Conservation (phyloP, 2,888 invertebrate species). For the Trypoxylon attenuatum region DNA sequence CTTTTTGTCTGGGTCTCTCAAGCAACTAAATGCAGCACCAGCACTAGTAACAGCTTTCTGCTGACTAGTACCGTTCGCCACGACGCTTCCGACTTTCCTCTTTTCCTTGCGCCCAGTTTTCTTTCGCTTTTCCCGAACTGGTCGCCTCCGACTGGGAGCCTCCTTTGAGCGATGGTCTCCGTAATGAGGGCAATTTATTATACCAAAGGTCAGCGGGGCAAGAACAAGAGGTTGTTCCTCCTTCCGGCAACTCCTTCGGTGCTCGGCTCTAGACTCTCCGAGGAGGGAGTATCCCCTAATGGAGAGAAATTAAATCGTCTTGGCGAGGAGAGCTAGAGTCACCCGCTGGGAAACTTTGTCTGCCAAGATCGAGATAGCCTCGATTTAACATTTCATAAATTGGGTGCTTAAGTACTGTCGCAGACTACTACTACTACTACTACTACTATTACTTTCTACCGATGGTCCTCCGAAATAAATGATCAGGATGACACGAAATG, state of each 20-base stretch:
- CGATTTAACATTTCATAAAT: slow-evolving; percentile 25
- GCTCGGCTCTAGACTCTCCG: background rate
- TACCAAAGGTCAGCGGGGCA: slow-evolving; percentile 41
- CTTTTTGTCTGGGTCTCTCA: slow-evolving; percentile 14
- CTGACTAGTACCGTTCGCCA: slow-evolving; percentile 20
- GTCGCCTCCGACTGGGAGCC: no score
- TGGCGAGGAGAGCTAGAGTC: slow-evolving; percentile 2
- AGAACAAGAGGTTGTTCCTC: slow-evolving; percentile 22
- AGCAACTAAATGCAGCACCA: slow-evolving; percentile 25
- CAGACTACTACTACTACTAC: no score
- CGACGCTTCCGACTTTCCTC: slow-evolving; percentile 23
- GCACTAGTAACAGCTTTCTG: slow-evolving; percentile 30
- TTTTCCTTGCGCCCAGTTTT: slow-evolving; percentile 3
- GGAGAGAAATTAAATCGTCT: slow-evolving; percentile 38
- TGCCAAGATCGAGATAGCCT: background rate
- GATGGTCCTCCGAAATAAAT: background rate
- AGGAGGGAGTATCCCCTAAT: slow-evolving; percentile 20
- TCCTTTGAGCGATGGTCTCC: slow-evolving; percentile 46
- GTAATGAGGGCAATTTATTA: slow-evolving; percentile 52
- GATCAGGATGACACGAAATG: background rate
- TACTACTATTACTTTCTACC: no score
- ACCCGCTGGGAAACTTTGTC: slow-evolving; percentile 2
- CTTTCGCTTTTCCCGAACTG: slow-evolving; percentile 9
- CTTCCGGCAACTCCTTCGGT: slow-evolving; percentile 5
- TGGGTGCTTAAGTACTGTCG: background rate